Evolutionary conservation across 2,797 vertebrate species (phyloP).

Genomic region (Mycteria americana): DNA sequence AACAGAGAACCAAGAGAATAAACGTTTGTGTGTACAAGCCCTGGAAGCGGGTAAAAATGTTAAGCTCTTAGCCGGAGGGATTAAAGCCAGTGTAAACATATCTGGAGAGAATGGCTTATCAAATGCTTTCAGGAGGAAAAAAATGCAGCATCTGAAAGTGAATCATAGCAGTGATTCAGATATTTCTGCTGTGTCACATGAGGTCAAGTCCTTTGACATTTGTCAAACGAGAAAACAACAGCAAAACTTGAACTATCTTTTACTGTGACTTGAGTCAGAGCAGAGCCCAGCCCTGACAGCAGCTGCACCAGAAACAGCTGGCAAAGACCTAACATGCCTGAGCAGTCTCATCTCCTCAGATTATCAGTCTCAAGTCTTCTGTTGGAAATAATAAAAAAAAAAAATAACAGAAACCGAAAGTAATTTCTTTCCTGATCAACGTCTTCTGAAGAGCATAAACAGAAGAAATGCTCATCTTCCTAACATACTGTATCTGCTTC

Average conservation of each 20-base stretch:
- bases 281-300: conserved; percentile 16
- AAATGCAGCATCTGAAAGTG: background rate
- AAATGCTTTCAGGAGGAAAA: background rate
- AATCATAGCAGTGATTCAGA: background rate
- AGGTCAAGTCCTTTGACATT: background rate
- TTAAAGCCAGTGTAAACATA: background rate
- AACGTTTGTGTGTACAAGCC: background rate
- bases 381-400: background rate
- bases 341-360: conserved; percentile 1
- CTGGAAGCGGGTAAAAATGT: background rate
- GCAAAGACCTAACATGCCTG: background rate
- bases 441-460: background rate
- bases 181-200: background rate
- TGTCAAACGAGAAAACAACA: conserved; percentile 13
- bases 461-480: background rate
- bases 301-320: conserved; percentile 55
- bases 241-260: background rate
- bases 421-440: background rate
- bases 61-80: background rate
- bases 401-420: background rate
- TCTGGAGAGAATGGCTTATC: background rate
- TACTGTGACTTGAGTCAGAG: background rate
- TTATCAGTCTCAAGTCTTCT: background rate
- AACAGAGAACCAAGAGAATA: background rate
- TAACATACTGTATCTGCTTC: background rate